Base-by-base conservation (phyloP, 2,888 invertebrate species). In the Aphidius colemani region DNA sequence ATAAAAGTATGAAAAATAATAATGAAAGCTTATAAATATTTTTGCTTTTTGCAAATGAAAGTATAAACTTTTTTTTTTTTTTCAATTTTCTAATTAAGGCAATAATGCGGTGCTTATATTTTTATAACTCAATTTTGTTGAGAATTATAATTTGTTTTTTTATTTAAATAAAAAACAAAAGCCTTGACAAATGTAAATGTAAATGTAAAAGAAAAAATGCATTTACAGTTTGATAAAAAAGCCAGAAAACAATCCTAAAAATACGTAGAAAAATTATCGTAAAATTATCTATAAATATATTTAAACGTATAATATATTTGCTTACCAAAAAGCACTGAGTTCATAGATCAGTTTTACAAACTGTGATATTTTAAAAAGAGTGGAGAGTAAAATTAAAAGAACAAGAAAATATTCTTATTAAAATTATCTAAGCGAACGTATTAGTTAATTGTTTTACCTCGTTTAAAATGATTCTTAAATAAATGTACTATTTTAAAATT, bases 321-420 rank as follows among this genome's bases (percentile, higher is more conserved):
- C 30, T 30, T 30, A 30, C 30, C 30, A 30, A 30, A 45, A 43
- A 56, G 60, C 64, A 61, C 61, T 11, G 44, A 11, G 51, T 40
- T 50, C 51, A 67, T 68, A 66, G 71, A 73, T 75, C 78, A 78
- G 78, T 78, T 78, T 77, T 77, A 72, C 75, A 76, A 80, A 80
- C 80, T 81, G 80, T 81, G 80, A 81, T 81, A 81, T 80, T 78
- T 79, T 75, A 73, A 64, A 70, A 44, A 44, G 10, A 53, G 11
- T 53, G 8, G 39, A 53, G 18, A 53, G 3, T 30, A 30, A 7
- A 9, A 10, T 11, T 9, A 7, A 8, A 18, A 51, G 1, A 51
- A 5, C 3, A 51, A 18, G 51, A 51, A 51, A 13, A 18, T 18
- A 50, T 18, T 18, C 13, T 18, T 2, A 18, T 18, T 18, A 18